Percentiles rank a stretch among this genome's conserved stretches.
Evolutionary conservation across 2,113 vertebrate genomes (phyloP).

Genomic region (Myotis brandtii): DNA sequence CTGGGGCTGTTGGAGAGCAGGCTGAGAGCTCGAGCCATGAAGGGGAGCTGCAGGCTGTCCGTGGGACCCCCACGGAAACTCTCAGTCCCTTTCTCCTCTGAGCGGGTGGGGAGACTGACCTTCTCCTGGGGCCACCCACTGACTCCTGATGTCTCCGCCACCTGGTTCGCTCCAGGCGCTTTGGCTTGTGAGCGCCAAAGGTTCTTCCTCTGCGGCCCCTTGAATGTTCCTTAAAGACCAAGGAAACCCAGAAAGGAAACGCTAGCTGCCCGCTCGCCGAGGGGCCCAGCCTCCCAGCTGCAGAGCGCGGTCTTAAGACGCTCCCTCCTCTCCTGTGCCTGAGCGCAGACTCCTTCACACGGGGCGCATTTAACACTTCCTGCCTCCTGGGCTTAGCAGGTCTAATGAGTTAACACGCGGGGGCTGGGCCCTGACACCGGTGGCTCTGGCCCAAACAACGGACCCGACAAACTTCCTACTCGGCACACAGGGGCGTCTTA

Average conservation of each 20-base stretch:
- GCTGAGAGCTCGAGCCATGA: not conserved
- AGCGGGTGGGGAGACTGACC: not conserved
- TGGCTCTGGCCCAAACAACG: not conserved
- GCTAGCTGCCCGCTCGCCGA: not conserved
- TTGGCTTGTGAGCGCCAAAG: not conserved
- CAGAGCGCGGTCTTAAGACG: not conserved
- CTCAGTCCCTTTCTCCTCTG: not conserved
- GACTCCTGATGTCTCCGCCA: not conserved
- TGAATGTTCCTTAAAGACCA: constrained; percentile 1
- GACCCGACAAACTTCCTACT: not conserved
- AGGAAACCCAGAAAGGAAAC: constrained; percentile 47
- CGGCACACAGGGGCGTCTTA: no score
- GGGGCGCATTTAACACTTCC: not conserved
- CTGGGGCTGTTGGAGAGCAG: not conserved
- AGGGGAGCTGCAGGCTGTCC: not conserved
- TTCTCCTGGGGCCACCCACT: not conserved
- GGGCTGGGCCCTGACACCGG: not conserved
- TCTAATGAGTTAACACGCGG: not conserved
- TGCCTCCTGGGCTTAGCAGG: not conserved
- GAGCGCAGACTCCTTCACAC: not conserved
- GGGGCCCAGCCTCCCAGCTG: not conserved
- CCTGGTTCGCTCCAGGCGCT: not conserved
- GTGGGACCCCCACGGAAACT: not conserved
- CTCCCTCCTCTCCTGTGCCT: not conserved
- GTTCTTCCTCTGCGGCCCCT: not conserved